A percentile compares a stretch with the other conserved stretches of the same genome.
phyloP scores from a whole-genome alignment of 2,888 invertebrate species.

The Fabriciana adippe region DNA sequence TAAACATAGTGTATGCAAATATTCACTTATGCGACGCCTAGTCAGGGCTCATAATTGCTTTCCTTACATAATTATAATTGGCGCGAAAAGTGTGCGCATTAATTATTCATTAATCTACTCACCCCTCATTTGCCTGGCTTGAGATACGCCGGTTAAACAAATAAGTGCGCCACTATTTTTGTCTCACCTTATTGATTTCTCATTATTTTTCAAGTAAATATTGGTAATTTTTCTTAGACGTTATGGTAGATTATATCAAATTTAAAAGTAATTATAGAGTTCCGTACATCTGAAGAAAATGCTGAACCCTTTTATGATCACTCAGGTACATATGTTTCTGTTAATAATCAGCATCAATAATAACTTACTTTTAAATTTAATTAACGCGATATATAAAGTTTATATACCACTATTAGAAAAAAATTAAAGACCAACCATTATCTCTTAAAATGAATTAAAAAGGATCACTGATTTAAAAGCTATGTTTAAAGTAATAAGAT shows the following conservation, averaged over 20 bases:
- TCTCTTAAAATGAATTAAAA: no score
- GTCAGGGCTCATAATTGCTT: slow-evolving; percentile 61
- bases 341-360: no score
- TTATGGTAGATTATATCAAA: background rate
- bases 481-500: no score
- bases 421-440: no score
- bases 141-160: slow-evolving; percentile 71
- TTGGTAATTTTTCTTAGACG: slow-evolving; percentile 11
- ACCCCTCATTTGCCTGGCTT: slow-evolving; percentile 72
- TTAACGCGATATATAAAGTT: no score
- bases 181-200: slow-evolving; percentile 57
- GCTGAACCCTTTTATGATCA: no score
- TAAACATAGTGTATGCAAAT: slow-evolving; percentile 43
- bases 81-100: slow-evolving; percentile 73
- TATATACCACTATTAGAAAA: no score
- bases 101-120: slow-evolving; percentile 76
- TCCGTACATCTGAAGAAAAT: no score
- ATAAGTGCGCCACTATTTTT: slow-evolving; percentile 63
- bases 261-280: no score
- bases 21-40: slow-evolving; percentile 44
- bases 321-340: no score
- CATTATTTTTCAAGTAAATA: slow-evolving; percentile 27
- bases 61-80: slow-evolving; percentile 78
- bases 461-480: no score
- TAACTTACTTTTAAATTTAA: no score